Conservation (phyloP, 2,113 vertebrate genomes). For the Actinemys pallida region DNA sequence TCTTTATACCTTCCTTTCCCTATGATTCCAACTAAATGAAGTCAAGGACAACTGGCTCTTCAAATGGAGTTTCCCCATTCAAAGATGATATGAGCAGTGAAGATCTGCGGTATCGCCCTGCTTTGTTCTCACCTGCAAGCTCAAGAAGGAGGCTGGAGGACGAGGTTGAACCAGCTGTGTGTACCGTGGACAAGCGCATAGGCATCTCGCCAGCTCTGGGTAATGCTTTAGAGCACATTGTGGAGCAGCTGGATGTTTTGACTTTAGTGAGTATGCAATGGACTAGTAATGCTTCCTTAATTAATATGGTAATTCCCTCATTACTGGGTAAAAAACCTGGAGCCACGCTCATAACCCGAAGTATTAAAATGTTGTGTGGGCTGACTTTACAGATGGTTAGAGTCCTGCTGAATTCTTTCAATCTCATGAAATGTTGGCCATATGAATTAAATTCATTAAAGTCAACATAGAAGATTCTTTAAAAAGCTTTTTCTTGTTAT, state of each 20-base stretch:
- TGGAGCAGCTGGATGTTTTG: slow-evolving; percentile 90
- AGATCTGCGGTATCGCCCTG: slow-evolving; percentile 36
- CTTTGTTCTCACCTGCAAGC: slow-evolving; percentile 11
- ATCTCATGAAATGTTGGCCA: neutral
- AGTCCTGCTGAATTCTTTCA: neutral
- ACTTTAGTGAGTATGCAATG: slow-evolving; percentile 84
- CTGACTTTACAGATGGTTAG: neutral
- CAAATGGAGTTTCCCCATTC: slow-evolving; percentile 42
- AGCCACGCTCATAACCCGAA: neutral
- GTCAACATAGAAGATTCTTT: neutral
- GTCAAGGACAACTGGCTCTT: slow-evolving; percentile 41
- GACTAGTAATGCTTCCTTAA: neutral
- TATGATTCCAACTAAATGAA: slow-evolving; percentile 9
- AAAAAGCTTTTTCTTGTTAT: neutral
- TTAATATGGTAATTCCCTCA: neutral
- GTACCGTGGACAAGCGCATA: slow-evolving; percentile 61
- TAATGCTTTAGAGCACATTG: slow-evolving; percentile 85
- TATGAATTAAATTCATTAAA: neutral
- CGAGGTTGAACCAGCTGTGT: slow-evolving; percentile 8
- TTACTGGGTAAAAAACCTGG: neutral
- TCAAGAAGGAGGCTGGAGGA: slow-evolving; percentile 66
- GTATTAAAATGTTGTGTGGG: neutral
- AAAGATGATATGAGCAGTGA: slow-evolving; percentile 27
- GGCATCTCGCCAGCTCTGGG: slow-evolving; percentile 74
- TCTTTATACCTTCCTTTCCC: neutral